Base-by-base conservation (phyloP, 2,888 invertebrate genomes). In the Athalia cordata region DNA sequence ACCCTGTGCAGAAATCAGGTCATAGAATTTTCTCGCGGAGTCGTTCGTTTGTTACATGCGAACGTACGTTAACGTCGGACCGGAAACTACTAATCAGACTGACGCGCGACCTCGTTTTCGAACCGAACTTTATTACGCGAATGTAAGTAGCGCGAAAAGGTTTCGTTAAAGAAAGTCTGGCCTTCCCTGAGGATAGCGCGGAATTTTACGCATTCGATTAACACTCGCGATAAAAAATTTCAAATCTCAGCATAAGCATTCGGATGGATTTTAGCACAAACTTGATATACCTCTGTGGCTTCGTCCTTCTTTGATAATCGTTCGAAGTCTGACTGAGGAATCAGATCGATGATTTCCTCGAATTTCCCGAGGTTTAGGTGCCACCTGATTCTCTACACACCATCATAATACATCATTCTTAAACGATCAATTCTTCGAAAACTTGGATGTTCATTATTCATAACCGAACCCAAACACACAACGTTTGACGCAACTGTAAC, bases 41-140 rank as follows among this genome's bases (percentile, higher is more conserved):
- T 57, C 57, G 70, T 70, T 70, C 70, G 55, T 70, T 70, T 55
- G 70, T 70, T 70, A 11, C n/a, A 11, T 55, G 70, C 43, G 55
- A 4, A n/a, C 55, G 9, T 11, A 55, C 55, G 70, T 70, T 57
- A 70, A 57, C 70, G 70, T 57, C 5, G 70, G 6, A 57, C 52
- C 70, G 70, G 70, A 70, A 70, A n/a, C 57, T 52, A 43, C 70
- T 70, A 70, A 70, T 70, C 70, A 70, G 70, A 57, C 55, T 70
- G 70, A 70, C 70, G 15, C 8, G 57, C 55, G 70, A 70, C 70
- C 70, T 55, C n/a, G 70, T 70, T 70, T 13, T 57, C 43, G 55
- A 70, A 55, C 43, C 70, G 55, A 70, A 70, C 43, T 70, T 57
- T 70, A 70, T 45, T 55, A 43, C 70, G 43, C 9, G 57, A 70